These are phyloP conservation scores for Eristalis arbustorum DNA, from an alignment of 2,888 invertebrate genomes.

Conservation along the genomic window DNA sequence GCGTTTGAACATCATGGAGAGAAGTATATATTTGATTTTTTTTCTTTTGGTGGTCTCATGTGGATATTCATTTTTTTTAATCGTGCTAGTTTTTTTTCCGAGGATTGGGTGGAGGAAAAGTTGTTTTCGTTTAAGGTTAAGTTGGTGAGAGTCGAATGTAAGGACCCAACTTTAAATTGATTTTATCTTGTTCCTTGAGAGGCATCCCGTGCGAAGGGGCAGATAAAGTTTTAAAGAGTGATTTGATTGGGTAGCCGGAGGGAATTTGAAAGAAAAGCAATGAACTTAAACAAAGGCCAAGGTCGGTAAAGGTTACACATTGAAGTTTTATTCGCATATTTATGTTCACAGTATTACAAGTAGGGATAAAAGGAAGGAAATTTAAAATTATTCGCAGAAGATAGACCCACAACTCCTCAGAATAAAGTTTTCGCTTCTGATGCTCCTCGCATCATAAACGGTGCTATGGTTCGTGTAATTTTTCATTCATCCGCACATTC, in stretches of 20 bases:
- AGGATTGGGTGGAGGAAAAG: background rate
- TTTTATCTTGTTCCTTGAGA: background rate
- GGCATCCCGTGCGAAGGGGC: background rate
- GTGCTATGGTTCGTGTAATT: no score
- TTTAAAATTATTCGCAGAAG: no score
- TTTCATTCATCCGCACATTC: background rate
- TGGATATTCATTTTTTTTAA: background rate
- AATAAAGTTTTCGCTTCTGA: no score
- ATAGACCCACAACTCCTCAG: no score
- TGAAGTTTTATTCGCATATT: background rate
- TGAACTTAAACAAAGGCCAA: background rate
- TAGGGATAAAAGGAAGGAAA: no score
- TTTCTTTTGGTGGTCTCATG: slow-evolving; percentile 1
- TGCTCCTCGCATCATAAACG: no score
- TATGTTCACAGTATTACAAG: background rate
- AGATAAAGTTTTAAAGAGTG: background rate
- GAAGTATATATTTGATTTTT: slow-evolving; percentile 74
- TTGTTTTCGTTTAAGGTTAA: background rate
- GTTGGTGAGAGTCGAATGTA: background rate
- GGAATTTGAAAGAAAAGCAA: background rate
- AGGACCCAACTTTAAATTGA: background rate
- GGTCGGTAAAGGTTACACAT: background rate
- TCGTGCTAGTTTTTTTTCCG: background rate
- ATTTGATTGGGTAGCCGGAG: background rate
- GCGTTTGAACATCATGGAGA: slow-evolving; percentile 81